Percentiles rank a stretch among this genome's conserved stretches.
These are phyloP conservation scores for Megaceryle torquata DNA, from an alignment of 2,113 vertebrate species.

Conservation along the genomic window DNA sequence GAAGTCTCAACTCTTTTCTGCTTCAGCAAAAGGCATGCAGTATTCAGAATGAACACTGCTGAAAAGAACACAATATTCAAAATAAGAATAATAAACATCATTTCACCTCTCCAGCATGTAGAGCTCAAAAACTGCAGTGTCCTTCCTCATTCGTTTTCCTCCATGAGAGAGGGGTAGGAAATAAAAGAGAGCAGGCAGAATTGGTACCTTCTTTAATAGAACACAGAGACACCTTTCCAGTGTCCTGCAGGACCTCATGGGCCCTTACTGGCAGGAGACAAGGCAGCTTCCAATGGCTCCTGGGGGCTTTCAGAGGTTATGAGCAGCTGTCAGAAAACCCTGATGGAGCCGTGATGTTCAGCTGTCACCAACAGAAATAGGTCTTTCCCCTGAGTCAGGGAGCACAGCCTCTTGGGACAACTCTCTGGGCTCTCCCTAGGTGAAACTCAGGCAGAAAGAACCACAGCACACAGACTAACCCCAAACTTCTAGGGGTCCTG, in stretches of 20 bases:
- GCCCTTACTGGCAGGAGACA: background rate
- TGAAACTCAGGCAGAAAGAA: background rate
- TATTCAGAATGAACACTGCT: background rate
- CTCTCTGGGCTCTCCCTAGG: background rate
- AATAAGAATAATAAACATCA: background rate
- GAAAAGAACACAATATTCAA: background rate
- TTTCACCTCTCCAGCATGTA: background rate
- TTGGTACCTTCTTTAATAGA: background rate
- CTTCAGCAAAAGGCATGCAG: background rate
- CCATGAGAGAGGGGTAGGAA: fast-evolving
- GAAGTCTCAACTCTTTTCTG: background rate
- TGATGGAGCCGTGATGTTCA: background rate
- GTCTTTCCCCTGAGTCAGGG: background rate
- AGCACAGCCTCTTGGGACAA: fast-evolving
- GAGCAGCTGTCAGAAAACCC: background rate
- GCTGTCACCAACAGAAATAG: background rate
- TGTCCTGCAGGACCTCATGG: background rate
- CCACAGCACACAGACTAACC: background rate
- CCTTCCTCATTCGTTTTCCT: background rate
- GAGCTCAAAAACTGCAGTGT: background rate
- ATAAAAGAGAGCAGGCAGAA: background rate
- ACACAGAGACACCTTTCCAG: background rate
- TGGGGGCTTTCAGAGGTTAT: background rate
- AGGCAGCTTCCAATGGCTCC: background rate
- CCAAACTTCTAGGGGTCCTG: background rate